Evolutionary conservation across 2,888 invertebrate species (phyloP).

Genomic region (Amphipyra berbera): DNA sequence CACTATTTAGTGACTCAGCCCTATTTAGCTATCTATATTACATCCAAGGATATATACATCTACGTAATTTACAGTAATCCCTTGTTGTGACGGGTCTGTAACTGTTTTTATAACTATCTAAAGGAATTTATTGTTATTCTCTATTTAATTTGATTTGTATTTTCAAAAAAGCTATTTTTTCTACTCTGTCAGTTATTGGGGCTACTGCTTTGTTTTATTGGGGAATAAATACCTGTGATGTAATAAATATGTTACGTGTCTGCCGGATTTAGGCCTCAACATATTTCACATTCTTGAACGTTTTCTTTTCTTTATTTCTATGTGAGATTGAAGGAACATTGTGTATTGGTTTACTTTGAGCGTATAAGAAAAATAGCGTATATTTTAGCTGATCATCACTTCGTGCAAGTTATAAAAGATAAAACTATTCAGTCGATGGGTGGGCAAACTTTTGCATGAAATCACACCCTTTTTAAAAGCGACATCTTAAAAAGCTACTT

Average conservation of each 20-base stretch:
- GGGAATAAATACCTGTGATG: conserved; percentile 39
- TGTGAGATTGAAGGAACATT: conserved; percentile 12
- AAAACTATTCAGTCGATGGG: too few species aligned
- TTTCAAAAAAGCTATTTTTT: conserved; percentile 23
- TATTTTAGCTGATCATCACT: too few species aligned
- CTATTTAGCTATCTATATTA: conserved; percentile 24
- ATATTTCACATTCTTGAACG: conserved; percentile 28
- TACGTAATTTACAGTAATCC: conserved; percentile 44
- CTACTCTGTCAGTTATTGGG: conserved; percentile 37
- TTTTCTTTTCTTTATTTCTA: conserved; percentile 13
- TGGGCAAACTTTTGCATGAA: too few species aligned
- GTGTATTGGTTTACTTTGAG: background rate
- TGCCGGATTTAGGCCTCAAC: conserved; percentile 18
- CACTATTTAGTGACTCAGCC: conserved; percentile 24
- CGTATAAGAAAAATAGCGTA: too few species aligned
- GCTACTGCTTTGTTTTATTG: conserved; percentile 42
- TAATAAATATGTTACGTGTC: conserved; percentile 43
- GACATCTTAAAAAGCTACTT: too few species aligned
- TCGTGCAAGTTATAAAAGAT: too few species aligned
- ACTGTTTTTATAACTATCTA: conserved; percentile 28
- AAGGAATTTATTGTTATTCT: conserved; percentile 34
- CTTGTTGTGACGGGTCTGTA: conserved; percentile 47
- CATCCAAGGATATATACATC: conserved; percentile 31
- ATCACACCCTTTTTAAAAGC: too few species aligned
- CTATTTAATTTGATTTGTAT: conserved; percentile 31